These are phyloP conservation scores for Stigmatopora argus DNA, from an alignment of 2,113 vertebrate genomes.

Conservation along the genomic window DNA sequence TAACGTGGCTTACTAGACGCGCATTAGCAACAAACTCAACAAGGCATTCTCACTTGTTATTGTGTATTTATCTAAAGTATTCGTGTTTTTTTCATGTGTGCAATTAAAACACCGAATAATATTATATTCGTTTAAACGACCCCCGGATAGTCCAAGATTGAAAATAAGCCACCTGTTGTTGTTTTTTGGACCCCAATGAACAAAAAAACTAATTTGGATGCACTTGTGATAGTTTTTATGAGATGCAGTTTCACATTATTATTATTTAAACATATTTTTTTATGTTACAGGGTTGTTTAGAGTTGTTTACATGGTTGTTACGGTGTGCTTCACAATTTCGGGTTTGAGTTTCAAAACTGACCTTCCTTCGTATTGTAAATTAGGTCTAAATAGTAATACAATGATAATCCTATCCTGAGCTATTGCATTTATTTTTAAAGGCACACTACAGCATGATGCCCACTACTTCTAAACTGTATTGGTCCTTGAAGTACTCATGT, in stretches of 20 bases:
- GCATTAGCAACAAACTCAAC: neutral
- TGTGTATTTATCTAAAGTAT: neutral
- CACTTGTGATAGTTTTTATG: neutral
- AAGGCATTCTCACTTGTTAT: neutral
- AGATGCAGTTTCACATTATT: neutral
- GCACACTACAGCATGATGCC: no score
- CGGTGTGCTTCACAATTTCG: neutral
- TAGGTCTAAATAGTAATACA: neutral
- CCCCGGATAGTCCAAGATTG: neutral
- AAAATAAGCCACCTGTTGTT: neutral
- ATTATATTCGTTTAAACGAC: neutral
- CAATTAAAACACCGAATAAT: neutral
- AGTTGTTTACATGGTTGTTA: neutral
- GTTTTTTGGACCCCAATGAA: neutral
- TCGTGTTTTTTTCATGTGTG: neutral
- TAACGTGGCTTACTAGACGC: constrained; percentile 4
- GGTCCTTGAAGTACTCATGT: no score
- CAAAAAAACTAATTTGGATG: neutral
- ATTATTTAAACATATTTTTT: neutral
- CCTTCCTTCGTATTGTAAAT: neutral
- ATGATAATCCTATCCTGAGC: no score
- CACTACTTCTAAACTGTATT: no score
- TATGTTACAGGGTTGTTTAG: neutral
- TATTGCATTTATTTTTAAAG: no score
- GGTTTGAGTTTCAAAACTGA: neutral